These are phyloP conservation scores for Atta colombica DNA, from an alignment of 1,140 invertebrate genomes.

Conservation along the genomic window DNA sequence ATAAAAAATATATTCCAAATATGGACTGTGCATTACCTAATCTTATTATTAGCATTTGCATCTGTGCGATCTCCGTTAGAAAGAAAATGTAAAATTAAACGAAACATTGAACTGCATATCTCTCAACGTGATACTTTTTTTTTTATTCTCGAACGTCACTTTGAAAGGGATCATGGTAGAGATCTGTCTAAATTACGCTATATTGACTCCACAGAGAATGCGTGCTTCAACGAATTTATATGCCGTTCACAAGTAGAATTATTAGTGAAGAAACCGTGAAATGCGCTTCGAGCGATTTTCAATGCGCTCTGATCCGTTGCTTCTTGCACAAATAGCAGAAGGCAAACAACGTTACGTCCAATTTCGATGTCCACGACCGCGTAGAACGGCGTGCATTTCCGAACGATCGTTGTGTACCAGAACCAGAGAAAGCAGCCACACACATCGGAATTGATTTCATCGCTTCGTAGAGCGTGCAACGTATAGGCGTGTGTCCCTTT, in stretches of 20 bases:
- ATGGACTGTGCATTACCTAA: too few relatives aligned
- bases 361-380: conserved; percentile 61
- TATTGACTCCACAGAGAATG: conserved; percentile 8
- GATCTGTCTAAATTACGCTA: background rate
- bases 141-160: background rate
- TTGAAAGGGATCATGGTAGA: background rate
- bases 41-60: too few relatives aligned
- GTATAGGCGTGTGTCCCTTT: conserved; percentile 54
- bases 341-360: conserved; percentile 41
- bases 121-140: background rate
- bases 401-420: conserved; percentile 61
- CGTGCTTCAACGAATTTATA: conserved; percentile 41
- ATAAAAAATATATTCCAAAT: background rate
- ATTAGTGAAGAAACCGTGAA: conserved; percentile 63
- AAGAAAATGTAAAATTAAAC: too few relatives aligned
- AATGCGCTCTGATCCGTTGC: conserved; percentile 59
- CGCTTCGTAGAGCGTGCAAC: conserved; percentile 49
- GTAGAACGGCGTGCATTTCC: conserved; percentile 59
- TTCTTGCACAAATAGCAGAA: conserved; percentile 52
- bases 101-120: too few relatives aligned
- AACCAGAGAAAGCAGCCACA: conserved; percentile 62
- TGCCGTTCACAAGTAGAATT: conserved; percentile 32
- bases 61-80: too few relatives aligned
- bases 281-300: conserved; percentile 45
- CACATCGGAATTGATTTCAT: conserved; percentile 72